Conservation (phyloP, 1,140 invertebrate species). For the Agrypnia vestita region DNA sequence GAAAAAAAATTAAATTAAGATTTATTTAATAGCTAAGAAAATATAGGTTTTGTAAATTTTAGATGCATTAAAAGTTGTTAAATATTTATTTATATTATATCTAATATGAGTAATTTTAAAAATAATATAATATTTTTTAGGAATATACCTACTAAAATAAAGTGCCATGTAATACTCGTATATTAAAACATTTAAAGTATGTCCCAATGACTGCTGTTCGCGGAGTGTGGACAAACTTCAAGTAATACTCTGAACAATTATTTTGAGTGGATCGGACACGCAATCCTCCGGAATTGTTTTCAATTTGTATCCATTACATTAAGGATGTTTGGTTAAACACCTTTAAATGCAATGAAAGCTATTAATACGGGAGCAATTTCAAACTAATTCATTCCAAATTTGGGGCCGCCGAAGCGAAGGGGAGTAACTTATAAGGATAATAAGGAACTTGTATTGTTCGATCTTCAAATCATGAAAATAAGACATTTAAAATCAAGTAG, state of each 20-base stretch:
- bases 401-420: not conserved
- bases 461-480: too few relatives aligned
- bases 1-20: too few relatives aligned
- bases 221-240: slow-evolving; percentile 2
- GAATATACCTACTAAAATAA: too few relatives aligned
- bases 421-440: not conserved
- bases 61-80: too few relatives aligned
- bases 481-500: too few relatives aligned
- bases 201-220: not conserved
- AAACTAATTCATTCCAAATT: slow-evolving; percentile 13
- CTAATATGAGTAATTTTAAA: too few relatives aligned
- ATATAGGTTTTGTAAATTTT: too few relatives aligned
- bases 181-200: too few relatives aligned
- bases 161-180: too few relatives aligned
- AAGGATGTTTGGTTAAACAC: slow-evolving; percentile 56
- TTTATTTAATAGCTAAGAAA: too few relatives aligned
- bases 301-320: slow-evolving; percentile 61
- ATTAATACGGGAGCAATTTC: slow-evolving; percentile 1
- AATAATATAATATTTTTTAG: too few relatives aligned
- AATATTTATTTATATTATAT: too few relatives aligned
- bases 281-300: slow-evolving; percentile 54
- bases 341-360: slow-evolving; percentile 35
- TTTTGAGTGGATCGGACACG: slow-evolving; percentile 47
- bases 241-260: slow-evolving; percentile 39
- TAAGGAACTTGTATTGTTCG: not conserved